phyloP scores from a whole-genome alignment of 2,797 vertebrate genomes.

The Menidia menidia region DNA sequence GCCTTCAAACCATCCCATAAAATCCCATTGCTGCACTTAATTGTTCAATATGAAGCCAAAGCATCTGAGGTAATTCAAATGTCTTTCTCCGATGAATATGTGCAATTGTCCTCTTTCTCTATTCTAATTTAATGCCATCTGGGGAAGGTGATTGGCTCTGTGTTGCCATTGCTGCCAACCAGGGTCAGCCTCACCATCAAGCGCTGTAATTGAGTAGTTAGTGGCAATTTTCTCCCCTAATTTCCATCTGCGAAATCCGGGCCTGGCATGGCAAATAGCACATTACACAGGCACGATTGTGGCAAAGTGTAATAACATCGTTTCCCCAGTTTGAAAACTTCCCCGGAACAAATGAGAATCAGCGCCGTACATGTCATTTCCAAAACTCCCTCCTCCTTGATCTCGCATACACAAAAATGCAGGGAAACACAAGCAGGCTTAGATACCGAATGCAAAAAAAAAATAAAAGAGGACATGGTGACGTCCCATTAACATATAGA shows the following conservation, averaged over 20 bases:
- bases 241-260: conserved; percentile 86
- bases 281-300: conserved; percentile 83
- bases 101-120: conserved; percentile 84
- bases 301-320: conserved; percentile 86
- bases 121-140: conserved; percentile 87
- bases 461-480: conserved; percentile 41
- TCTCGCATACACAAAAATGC: conserved; percentile 45
- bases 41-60: conserved; percentile 87
- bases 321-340: conserved; percentile 87
- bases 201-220: conserved; percentile 89
- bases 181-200: conserved; percentile 87
- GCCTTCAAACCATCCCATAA: conserved; percentile 84
- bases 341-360: conserved; percentile 84
- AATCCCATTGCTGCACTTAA: conserved; percentile 85
- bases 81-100: conserved; percentile 86
- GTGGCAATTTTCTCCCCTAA: conserved; percentile 88
- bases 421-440: conserved; percentile 38
- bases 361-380: conserved; percentile 71
- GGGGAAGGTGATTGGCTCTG: conserved; percentile 86
- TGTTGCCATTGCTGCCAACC: conserved; percentile 84
- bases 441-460: conserved; percentile 52
- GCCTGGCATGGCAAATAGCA: conserved; percentile 88
- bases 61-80: conserved; percentile 87
- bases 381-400: conserved; percentile 52
- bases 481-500: conserved; percentile 80